These are phyloP conservation scores for Coregonus ussuriensis DNA, from an alignment of 2,797 vertebrate genomes.

Conservation along the genomic window DNA sequence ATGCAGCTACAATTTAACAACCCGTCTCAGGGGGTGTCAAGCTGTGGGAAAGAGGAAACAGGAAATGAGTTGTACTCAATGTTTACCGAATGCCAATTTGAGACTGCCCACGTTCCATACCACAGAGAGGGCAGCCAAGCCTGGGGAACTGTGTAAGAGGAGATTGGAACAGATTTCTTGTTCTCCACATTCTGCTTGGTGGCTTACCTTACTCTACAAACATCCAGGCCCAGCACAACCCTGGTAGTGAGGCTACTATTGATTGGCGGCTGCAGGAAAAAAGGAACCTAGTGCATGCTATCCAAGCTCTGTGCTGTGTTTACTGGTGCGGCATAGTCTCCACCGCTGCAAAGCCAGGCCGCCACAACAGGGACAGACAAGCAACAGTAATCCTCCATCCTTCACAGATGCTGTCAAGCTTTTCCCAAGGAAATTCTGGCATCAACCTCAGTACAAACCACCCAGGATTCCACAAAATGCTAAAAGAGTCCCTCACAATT, in stretches of 20 bases:
- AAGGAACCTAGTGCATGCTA: conserved; percentile 50
- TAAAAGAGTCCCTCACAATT: conserved; percentile 51
- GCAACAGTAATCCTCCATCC: conserved; percentile 60
- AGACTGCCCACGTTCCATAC: conserved; percentile 8
- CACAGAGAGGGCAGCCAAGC: conserved; percentile 27
- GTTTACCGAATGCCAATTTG: conserved; percentile 23
- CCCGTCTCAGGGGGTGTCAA: conserved; percentile 46
- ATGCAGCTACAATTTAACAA: conserved; percentile 65
- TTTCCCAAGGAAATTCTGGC: conserved; percentile 57
- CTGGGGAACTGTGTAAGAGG: conserved; percentile 9
- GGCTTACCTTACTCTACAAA: conserved; percentile 3
- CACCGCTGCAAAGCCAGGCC: conserved; percentile 30
- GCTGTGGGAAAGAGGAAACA: conserved; percentile 38
- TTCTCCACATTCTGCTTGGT: conserved; percentile 4
- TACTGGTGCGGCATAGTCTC: conserved; percentile 14
- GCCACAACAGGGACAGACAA: conserved; percentile 30
- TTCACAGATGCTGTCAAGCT: conserved; percentile 47
- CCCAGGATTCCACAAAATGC: conserved; percentile 15
- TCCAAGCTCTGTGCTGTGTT: conserved; percentile 56
- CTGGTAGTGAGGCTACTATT: neutral
- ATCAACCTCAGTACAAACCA: conserved; percentile 3
- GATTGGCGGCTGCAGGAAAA: conserved; percentile 33
- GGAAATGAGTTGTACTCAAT: conserved; percentile 32
- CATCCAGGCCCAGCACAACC: neutral
- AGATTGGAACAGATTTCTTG: conserved; percentile 5